phyloP scores from a whole-genome alignment of 2,888 invertebrate genomes.

The Cryptocephalus moraei region DNA sequence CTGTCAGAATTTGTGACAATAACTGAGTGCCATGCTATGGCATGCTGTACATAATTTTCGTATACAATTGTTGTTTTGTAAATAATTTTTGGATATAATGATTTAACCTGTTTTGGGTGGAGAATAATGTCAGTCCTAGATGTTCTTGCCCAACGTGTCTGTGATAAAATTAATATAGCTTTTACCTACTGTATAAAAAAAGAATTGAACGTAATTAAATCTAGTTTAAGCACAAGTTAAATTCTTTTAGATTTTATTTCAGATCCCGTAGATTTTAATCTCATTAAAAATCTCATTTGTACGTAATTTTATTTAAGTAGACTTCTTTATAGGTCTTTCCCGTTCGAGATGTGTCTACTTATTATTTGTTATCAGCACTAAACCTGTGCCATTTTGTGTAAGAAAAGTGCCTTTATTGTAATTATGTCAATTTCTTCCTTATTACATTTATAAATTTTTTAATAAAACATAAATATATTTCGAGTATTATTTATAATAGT shows the following conservation, averaged over 20 bases:
- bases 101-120: conserved; percentile 22
- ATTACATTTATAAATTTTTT: conserved; percentile 31
- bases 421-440: conserved; percentile 23
- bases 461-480: conserved; percentile 22
- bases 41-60: conserved; percentile 27
- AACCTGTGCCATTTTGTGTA: conserved; percentile 31
- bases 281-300: conserved; percentile 24
- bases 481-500: too few relatives aligned
- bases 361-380: conserved; percentile 27
- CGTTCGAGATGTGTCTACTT: conserved; percentile 4
- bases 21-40: conserved; percentile 31
- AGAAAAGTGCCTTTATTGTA: conserved; percentile 29
- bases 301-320: conserved; percentile 22
- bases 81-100: conserved; percentile 22
- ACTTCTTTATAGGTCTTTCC: conserved; percentile 10
- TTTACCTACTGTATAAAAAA: conserved; percentile 15
- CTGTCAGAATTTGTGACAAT: conserved; percentile 29
- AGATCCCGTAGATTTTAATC: conserved; percentile 12
- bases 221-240: conserved; percentile 16
- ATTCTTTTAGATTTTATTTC: conserved; percentile 13
- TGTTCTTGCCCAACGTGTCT: conserved; percentile 36
- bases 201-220: not conserved
- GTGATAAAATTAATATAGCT: conserved; percentile 31
- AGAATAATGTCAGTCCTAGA: conserved; percentile 27
- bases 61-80: conserved; percentile 21